Conservation (phyloP, 2,888 invertebrate species). For the Lagria hirta region DNA sequence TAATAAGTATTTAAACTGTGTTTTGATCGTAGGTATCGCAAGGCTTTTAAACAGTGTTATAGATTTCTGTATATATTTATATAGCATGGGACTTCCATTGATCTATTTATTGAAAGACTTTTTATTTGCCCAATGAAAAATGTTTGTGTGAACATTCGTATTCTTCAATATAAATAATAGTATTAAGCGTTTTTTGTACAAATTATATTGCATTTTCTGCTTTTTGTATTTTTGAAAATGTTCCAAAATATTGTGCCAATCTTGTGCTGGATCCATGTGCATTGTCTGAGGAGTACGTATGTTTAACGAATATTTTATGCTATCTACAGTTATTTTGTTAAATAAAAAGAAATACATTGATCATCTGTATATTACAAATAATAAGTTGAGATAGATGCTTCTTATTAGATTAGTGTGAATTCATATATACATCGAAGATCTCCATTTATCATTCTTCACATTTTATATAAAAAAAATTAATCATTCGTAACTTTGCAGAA, state of each 20-base stretch:
- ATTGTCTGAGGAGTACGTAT: slow-evolving; percentile 5
- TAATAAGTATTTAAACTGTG: too few species aligned
- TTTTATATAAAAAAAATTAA: slow-evolving; percentile 27
- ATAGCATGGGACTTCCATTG: slow-evolving; percentile 44
- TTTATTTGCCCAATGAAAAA: slow-evolving; percentile 18
- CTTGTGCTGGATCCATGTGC: slow-evolving; percentile 1
- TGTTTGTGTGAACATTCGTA: slow-evolving; percentile 6
- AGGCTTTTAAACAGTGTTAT: slow-evolving; percentile 21
- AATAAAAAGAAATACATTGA: slow-evolving; percentile 31
- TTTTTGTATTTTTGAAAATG: slow-evolving; percentile 2
- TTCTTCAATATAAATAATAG: slow-evolving; percentile 1
- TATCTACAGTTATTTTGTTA: slow-evolving; percentile 12
- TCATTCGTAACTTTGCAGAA: slow-evolving; percentile 17
- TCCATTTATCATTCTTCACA: slow-evolving; percentile 31
- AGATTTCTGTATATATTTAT: slow-evolving; percentile 38
- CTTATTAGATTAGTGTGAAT: slow-evolving; percentile 48
- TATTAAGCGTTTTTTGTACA: slow-evolving; percentile 8
- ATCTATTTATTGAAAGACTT: slow-evolving; percentile 30
- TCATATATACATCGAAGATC: slow-evolving; percentile 51
- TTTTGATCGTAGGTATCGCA: background rate
- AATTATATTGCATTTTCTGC: background rate
- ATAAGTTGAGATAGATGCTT: slow-evolving; percentile 37
- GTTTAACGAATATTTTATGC: slow-evolving; percentile 16
- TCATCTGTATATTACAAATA: slow-evolving; percentile 36
- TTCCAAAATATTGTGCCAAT: slow-evolving; percentile 21